Base-by-base conservation (phyloP, 2,888 invertebrate species). In the Listrodromus nycthemerus region DNA sequence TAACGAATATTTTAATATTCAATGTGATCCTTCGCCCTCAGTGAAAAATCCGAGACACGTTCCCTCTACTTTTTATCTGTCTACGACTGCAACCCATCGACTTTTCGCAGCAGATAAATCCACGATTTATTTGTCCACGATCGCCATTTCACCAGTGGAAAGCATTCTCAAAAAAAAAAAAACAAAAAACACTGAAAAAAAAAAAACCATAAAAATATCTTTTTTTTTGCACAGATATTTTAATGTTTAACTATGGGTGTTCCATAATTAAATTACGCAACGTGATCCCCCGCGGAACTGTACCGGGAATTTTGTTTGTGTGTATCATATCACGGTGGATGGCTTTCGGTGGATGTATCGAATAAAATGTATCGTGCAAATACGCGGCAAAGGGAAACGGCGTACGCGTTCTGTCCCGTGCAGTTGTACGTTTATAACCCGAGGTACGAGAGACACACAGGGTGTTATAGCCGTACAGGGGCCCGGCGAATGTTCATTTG, bases 301-400 rank as follows among this genome's bases (percentile, higher is more conserved):
- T 80, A 50, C 66, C 10, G 19, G 37, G 41, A 76, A 66, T 78
- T 65, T 19, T 19, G 69, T 71, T 71, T 58, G 21, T 50, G 21
- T 50, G 37, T 67, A 77, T 45, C 30, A 58, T 71, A 80, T 76
- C 70, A 67, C 50, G 50, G 27, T 30, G 66, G 33, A 61, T 75
- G 21, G 66, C 50, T 80, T 69, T 71, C 48, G 50, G 48, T 33
- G 66, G 66, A 50, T 24, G 61, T 71, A 66, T 76, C 41, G 66
- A 80, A 83, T 76, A 61, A 75, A 83, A 83, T 80, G 80, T 80
- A 83, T 83, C 80, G 61, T 65, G 55, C 74, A 70, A 79, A 74
- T 70, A 74, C 48, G 73, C 21, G 61, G 19, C 69, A 61, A 63
- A 52, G 65, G 61, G 73, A 66, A 77, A 27, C 13, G 7, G 7